Evolutionary conservation across 2,797 vertebrate species (phyloP).

Genomic region (Microtus agrestis): DNA sequence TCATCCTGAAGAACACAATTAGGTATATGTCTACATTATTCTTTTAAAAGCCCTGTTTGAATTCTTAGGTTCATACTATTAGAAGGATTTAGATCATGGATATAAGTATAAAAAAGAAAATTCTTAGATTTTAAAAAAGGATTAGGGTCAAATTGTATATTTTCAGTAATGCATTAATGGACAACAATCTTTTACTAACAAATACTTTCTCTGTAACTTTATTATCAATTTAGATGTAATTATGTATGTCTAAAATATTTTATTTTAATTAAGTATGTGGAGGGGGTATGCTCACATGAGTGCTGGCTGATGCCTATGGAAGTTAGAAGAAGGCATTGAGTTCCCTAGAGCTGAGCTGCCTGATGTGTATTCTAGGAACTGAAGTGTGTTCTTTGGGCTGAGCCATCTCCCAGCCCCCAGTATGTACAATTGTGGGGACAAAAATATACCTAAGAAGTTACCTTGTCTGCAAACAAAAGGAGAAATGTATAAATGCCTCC

Average conservation of each 20-base stretch:
- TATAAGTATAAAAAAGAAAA: not conserved
- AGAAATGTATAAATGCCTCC: not conserved
- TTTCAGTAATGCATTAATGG: not conserved
- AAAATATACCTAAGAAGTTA: not conserved
- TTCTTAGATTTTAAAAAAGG: not conserved
- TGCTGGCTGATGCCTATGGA: too few species aligned
- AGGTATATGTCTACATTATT: not conserved
- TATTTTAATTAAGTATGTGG: not conserved
- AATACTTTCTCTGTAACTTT: not conserved
- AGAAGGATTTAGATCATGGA: not conserved
- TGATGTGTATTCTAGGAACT: not conserved
- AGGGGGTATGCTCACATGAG: not conserved
- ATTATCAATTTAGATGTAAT: too few species aligned
- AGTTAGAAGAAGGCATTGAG: not conserved
- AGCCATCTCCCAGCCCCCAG: not conserved
- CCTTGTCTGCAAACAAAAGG: not conserved
- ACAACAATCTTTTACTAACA: not conserved
- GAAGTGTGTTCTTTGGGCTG: too few species aligned
- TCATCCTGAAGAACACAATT: slow-evolving; percentile 19
- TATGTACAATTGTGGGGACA: not conserved
- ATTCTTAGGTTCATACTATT: not conserved
- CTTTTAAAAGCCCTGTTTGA: not conserved
- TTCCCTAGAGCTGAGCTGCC: too few species aligned
- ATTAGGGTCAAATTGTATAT: not conserved
- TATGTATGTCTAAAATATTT: not conserved